These are phyloP conservation scores for Acanthurus tractus DNA, from an alignment of 2,797 vertebrate genomes.

Conservation along the genomic window DNA sequence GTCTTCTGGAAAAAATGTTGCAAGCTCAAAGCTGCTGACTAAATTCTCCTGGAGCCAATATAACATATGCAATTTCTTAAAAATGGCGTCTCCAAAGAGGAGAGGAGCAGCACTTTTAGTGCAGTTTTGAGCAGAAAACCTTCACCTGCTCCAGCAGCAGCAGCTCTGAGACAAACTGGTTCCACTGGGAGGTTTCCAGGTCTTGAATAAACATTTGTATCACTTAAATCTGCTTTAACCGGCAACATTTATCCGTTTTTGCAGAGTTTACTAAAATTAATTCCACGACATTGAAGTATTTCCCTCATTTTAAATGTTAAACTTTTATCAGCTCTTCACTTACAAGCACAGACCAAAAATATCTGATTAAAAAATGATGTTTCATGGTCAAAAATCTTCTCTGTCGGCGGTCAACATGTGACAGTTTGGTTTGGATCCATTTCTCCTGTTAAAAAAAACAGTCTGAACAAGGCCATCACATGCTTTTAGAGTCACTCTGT, in stretches of 20 bases:
- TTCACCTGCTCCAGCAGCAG: neutral
- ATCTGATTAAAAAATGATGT: neutral
- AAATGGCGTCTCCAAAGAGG: neutral
- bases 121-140: slow-evolving; percentile 1
- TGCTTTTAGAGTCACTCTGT: neutral
- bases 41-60: neutral
- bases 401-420: neutral
- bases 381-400: neutral
- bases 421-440: neutral
- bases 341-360: neutral
- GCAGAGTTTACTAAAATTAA: neutral
- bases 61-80: no score
- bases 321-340: no score
- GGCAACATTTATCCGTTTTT: neutral
- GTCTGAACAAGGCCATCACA: neutral
- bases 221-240: neutral
- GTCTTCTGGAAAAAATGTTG: neutral
- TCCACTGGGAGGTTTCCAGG: neutral
- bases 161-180: neutral
- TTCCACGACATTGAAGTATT: rapidly evolving
- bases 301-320: neutral
- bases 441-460: neutral
- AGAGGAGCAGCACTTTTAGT: neutral
- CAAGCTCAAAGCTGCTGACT: neutral
- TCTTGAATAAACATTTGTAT: no score